Evolutionary conservation across 1,140 invertebrate species (phyloP), one percentile per base, ranked within the genome.

Genomic region (Solenopsis fugax): DNA sequence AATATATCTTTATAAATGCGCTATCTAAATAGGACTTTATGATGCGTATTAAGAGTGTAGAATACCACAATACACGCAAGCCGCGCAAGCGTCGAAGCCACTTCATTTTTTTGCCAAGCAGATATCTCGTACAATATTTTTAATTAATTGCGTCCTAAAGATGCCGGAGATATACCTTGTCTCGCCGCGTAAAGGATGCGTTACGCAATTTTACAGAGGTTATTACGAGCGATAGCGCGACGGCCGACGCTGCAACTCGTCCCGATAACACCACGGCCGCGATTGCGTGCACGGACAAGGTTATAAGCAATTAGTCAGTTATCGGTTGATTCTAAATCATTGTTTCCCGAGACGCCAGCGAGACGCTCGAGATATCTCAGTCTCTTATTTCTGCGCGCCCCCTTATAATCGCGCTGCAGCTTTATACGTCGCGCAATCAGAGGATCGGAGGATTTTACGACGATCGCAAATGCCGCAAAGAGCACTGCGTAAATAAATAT

Each of bases 301-400:
- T 75, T 60, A 73, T 71, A 48, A 73, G 54, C 29, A 75, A 84
- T 84, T 75, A 62, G 54, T 75, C 69, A 84, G 41, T 13, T 62
- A 75, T 58, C 54, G 41, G n/a, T 4, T 41, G 54, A 60, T 60
- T 48, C 54, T 75, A 75, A 84, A 75, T 84, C 52, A 60, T 75
- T 75, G 80, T 75, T 48, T 18, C 18, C 21, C 52, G n/a, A 7
- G 13, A 80, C 10, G 29, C 29, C 29, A 29, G 2, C 29, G 29
- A 29, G 72, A 37, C 48, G 9, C 21, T 81, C 9, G 48, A 56
- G 78, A 69, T 67, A 50, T 80, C 76, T 37, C 48, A n/a, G 4
- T 7, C 18, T 78, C 29, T 50, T 64, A 64, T 65, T 71, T 37
- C 24, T 13, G 48, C 41, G 41, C 67, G 50, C 4, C 12, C 24